A percentile compares a stretch with the other conserved stretches of the same genome.
These are phyloP conservation scores for Drosophila mimica DNA, from an alignment of 2,888 invertebrate genomes.

Conservation along the genomic window DNA sequence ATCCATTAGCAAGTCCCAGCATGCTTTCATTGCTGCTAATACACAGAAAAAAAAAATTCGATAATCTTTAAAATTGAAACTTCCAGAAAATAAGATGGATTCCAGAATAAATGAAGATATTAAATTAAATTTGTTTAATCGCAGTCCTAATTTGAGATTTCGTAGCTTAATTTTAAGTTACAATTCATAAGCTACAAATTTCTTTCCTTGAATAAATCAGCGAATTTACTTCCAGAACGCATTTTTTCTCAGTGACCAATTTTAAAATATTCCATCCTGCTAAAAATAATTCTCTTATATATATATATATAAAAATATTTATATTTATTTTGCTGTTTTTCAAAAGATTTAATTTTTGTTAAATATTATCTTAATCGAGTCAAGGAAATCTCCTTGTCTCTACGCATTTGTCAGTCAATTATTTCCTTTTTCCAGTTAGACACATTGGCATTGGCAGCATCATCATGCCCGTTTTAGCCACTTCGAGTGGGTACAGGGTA, in stretches of 20 bases:
- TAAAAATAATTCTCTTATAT: too few relatives aligned
- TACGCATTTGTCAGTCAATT: not conserved
- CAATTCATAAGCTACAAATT: not conserved
- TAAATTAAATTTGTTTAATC: not conserved
- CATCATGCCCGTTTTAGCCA: not conserved
- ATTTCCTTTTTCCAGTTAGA: not conserved
- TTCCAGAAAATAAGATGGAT: not conserved
- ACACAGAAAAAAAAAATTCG: not conserved
- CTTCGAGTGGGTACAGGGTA: not conserved
- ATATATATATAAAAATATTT: not conserved
- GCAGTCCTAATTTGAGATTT: not conserved
- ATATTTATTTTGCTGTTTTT: not conserved
- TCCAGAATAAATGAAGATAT: not conserved
- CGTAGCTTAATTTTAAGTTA: not conserved
- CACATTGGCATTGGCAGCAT: not conserved
- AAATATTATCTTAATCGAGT: not conserved
- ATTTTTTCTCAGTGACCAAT: not conserved
- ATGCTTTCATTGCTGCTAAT: not conserved
- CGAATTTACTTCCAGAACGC: not conserved
- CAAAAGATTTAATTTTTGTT: not conserved
- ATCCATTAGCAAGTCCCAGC: not conserved
- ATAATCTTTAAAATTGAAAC: not conserved
- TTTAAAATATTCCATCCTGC: too few relatives aligned
- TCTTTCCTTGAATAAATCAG: too few relatives aligned
- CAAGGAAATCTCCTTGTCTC: not conserved